These are phyloP conservation scores for Ctenomys sociabilis DNA, from an alignment of 2,113 vertebrate species.

Conservation along the genomic window DNA sequence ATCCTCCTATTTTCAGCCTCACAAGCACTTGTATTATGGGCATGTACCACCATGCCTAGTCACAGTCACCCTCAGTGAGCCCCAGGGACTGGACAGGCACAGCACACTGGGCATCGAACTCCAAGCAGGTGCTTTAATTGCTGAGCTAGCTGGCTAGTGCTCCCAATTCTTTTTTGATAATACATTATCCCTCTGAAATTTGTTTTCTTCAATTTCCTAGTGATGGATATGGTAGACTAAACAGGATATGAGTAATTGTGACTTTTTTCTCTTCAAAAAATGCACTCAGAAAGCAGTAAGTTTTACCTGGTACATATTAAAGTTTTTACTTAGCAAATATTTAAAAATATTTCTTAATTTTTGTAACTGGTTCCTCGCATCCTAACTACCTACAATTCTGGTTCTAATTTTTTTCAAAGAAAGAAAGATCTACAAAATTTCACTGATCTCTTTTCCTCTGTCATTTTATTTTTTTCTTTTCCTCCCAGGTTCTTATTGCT, in stretches of 20 bases:
- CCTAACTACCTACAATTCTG: slow-evolving; percentile 38
- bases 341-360: background rate
- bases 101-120: no score
- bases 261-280: slow-evolving; percentile 10
- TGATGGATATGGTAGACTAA: background rate
- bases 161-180: slow-evolving; percentile 14
- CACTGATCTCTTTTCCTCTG: background rate
- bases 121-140: no score
- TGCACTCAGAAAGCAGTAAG: slow-evolving; percentile 19
- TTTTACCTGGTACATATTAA: slow-evolving; percentile 24
- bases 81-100: no score
- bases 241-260: slow-evolving; percentile 26
- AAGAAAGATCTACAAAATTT: background rate
- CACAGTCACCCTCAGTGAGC: background rate
- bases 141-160: no score
- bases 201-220: slow-evolving; percentile 23
- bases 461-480: slow-evolving; percentile 29
- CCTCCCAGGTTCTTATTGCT: slow-evolving; percentile 95
- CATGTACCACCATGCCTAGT: no score
- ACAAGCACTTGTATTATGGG: no score
- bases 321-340: slow-evolving; percentile 52
- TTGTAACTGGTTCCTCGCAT: slow-evolving; percentile 26
- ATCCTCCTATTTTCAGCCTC: no score
- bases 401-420: background rate
- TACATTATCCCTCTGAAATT: background rate